Conservation (phyloP, 2,113 vertebrate genomes). For the Oryzias woworae region DNA sequence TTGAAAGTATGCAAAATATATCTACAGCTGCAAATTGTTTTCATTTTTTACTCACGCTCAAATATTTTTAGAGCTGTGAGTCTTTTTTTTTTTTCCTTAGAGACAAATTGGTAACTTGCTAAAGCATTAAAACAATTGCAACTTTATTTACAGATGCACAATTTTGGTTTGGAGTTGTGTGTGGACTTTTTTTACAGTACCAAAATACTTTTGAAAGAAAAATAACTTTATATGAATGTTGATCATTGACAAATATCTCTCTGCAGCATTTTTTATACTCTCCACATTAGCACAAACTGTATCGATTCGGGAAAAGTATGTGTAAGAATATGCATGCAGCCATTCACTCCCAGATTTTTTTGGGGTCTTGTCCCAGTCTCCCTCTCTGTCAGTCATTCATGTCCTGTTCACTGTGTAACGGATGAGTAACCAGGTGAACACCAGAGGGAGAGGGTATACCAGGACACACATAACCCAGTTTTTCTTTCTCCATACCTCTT, state of each 20-base stretch:
- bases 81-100: too few species aligned
- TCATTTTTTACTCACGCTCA: too few species aligned
- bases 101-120: too few species aligned
- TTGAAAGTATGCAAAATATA: too few species aligned
- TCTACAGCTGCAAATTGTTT: too few species aligned
- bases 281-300: constrained; percentile 61
- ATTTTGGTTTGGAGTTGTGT: too few species aligned
- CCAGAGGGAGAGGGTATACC: constrained; percentile 67
- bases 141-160: too few species aligned
- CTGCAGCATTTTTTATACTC: constrained; percentile 60
- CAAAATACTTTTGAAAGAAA: too few species aligned
- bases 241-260: constrained; percentile 74
- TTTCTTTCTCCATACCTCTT: constrained; percentile 15
- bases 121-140: too few species aligned
- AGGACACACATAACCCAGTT: constrained; percentile 50
- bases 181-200: too few species aligned
- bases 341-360: neutral
- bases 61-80: too few species aligned
- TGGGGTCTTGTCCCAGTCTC: constrained; percentile 56
- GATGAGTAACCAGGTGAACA: constrained; percentile 78
- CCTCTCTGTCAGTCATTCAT: constrained; percentile 67
- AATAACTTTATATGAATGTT: constrained; percentile 16
- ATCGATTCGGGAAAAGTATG: constrained; percentile 47
- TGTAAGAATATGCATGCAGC: constrained; percentile 33
- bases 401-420: constrained; percentile 72